Evolutionary conservation across 2,797 vertebrate genomes (phyloP), one percentile per base, ranked within the genome.

Genomic region (Macroramphosus scolopax): DNA sequence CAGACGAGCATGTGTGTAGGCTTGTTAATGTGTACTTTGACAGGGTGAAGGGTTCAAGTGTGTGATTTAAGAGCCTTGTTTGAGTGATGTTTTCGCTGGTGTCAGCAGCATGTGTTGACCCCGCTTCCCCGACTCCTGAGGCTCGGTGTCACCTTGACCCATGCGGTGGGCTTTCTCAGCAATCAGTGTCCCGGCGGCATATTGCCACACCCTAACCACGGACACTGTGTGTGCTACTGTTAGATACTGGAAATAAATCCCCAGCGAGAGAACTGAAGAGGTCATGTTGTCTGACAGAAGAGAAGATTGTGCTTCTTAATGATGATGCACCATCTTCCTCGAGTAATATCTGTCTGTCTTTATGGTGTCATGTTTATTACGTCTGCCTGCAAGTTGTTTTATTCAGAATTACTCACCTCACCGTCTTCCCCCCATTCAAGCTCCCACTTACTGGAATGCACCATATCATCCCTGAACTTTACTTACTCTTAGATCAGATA

Each of bases 121-220:
- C 58, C 18, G 26, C 38, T 39, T 54, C 29, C 5, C 3, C 26
- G 5, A 8, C 26, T 29, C n/a, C n/a, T n/a, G n/a, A n/a, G n/a
- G n/a, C n/a, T n/a, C n/a, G n/a, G n/a, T n/a, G n/a, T n/a, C n/a
- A n/a, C n/a, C n/a, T n/a, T n/a, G n/a, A n/a, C n/a, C n/a, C n/a
- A n/a, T 2, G 26, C 26, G 7, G 26, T 6, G 35, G 11, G 33
- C 54, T 60, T 63, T 62, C 36, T 35, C 45, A 69, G 71, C 65
- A 54, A 17, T 65, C 56, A 26, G 60, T 18, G 41, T 52, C 56
- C 44, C 28, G 43, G 13, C 38, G 2, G 60, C 52, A 15, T 57
- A 38, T 30, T 59, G 71, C 73, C 80, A 78, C 80, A 75, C 78
- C 77, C 72, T 63, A 61, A 57, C 48, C 45, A 16, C n/a, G 26